A percentile compares a stretch with the other conserved stretches of the same genome.
These are phyloP conservation scores for Brachypterus glaber DNA, from an alignment of 2,888 invertebrate genomes.

Conservation along the genomic window DNA sequence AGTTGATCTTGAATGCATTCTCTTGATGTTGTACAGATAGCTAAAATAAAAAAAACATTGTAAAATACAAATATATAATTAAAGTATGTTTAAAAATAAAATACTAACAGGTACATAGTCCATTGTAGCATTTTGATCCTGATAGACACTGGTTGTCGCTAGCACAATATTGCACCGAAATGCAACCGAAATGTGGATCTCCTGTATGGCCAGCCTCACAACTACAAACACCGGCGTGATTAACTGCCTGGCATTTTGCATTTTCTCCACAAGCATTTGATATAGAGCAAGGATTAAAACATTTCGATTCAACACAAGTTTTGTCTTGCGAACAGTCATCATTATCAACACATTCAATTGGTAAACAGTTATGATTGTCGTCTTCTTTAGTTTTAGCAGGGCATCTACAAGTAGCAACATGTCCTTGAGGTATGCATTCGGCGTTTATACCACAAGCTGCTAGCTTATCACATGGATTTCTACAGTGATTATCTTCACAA, in stretches of 20 bases:
- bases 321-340: constrained; percentile 62
- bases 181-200: constrained; percentile 77
- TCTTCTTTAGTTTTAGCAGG: constrained; percentile 67
- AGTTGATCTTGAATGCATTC: constrained; percentile 80
- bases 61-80: constrained; percentile 4
- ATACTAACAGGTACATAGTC: constrained; percentile 63
- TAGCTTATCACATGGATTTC: constrained; percentile 62
- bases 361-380: constrained; percentile 59
- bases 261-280: constrained; percentile 75
- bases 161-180: constrained; percentile 72
- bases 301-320: constrained; percentile 70
- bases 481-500: constrained; percentile 65
- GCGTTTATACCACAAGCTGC: constrained; percentile 67
- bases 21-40: constrained; percentile 67
- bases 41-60: constrained; percentile 29
- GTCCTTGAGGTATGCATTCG: constrained; percentile 59
- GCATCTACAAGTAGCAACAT: constrained; percentile 66
- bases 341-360: constrained; percentile 69
- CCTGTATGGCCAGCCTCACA: constrained; percentile 79
- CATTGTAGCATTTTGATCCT: constrained; percentile 74
- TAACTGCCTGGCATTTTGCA: constrained; percentile 63
- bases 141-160: constrained; percentile 72
- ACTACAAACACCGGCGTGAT: constrained; percentile 74
- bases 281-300: constrained; percentile 71
- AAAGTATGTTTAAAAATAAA: neutral